A percentile compares a stretch with the other conserved stretches of the same genome.
phyloP scores from a whole-genome alignment of 2,888 invertebrate genomes.

The Girardia tigrina region DNA sequence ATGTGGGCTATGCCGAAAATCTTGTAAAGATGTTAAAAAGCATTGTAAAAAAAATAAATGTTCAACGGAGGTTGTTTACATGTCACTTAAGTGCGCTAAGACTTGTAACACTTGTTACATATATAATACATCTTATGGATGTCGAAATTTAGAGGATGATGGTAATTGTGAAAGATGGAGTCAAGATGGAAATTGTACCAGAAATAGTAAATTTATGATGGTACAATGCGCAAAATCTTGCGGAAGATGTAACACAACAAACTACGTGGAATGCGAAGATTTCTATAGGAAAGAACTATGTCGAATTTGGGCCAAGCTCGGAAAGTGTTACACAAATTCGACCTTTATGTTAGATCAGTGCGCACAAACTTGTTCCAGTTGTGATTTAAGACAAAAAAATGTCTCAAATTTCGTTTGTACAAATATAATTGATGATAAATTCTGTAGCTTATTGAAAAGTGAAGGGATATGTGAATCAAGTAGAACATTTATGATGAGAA shows the following conservation, averaged over 20 bases:
- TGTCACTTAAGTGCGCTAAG: not conserved
- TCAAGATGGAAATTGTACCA: not conserved
- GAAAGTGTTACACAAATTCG: not conserved
- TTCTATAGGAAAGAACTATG: constrained; percentile 4
- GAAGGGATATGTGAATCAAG: not conserved
- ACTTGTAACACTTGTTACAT: not conserved
- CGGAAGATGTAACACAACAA: not conserved
- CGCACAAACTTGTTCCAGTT: not conserved
- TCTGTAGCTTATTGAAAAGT: not conserved
- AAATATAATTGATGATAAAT: not conserved
- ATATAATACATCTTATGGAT: not conserved
- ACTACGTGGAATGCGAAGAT: not conserved
- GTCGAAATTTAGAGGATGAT: not conserved
- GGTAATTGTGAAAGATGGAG: not conserved
- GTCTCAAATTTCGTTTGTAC: not conserved
- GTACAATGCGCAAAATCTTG: constrained; percentile 25
- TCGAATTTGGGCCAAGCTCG: not conserved
- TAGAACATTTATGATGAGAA: not conserved
- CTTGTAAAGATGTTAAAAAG: not conserved
- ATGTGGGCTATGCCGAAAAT: not conserved
- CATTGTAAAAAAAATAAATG: not conserved
- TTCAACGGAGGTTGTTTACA: not conserved
- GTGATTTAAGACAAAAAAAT: not conserved
- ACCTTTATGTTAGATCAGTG: not conserved
- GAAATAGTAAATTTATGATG: not conserved